Conservation (phyloP, 1,140 invertebrate genomes). For the Drosophila saltans region DNA sequence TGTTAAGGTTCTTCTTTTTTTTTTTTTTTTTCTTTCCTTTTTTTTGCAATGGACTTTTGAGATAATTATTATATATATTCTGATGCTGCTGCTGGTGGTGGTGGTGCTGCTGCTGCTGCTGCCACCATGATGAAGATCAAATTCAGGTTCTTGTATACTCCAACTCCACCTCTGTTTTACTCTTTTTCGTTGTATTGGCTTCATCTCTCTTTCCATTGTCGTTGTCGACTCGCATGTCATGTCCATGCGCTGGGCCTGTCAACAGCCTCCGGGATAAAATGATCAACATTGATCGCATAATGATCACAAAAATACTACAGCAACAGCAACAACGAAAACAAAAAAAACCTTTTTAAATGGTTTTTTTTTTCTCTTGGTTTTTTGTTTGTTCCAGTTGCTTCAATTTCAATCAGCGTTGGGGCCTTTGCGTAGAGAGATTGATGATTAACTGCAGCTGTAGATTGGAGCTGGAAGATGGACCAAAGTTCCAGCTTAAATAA, state of each 20-base stretch:
- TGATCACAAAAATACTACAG: slow-evolving; percentile 58
- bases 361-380: slow-evolving; percentile 28
- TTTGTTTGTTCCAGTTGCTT: slow-evolving; percentile 21
- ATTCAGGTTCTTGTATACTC: slow-evolving; percentile 51
- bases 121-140: slow-evolving; percentile 77
- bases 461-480: slow-evolving; percentile 32
- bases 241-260: slow-evolving; percentile 82
- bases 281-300: slow-evolving; percentile 83
- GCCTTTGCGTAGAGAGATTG: slow-evolving; percentile 66
- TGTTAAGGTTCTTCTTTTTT: slow-evolving; percentile 34
- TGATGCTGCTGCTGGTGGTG: slow-evolving; percentile 37
- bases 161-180: not conserved
- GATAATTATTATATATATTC: slow-evolving; percentile 75
- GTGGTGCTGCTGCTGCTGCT: slow-evolving; percentile 14
- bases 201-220: slow-evolving; percentile 9
- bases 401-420: slow-evolving; percentile 49
- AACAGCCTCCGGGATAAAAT: slow-evolving; percentile 83
- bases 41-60: slow-evolving; percentile 29
- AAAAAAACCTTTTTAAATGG: slow-evolving; percentile 64
- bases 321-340: slow-evolving; percentile 33
- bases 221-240: slow-evolving; percentile 73
- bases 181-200: slow-evolving; percentile 4
- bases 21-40: slow-evolving; percentile 29
- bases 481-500: slow-evolving; percentile 60
- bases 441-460: slow-evolving; percentile 68